Base-by-base conservation (phyloP, 2,888 invertebrate species). In the Luffia ferchaultella region DNA sequence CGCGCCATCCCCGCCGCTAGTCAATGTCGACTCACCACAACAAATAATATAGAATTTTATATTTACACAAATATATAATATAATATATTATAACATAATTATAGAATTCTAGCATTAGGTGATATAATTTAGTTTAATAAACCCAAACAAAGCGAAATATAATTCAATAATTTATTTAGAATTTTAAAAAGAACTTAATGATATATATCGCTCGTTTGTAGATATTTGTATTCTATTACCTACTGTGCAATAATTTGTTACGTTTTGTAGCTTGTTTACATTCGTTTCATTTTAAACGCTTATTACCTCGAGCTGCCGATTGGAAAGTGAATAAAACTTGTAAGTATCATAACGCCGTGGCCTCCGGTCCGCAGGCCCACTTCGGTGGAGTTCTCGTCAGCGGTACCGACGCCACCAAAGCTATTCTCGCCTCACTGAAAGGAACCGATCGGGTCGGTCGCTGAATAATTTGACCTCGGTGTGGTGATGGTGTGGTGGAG, bases 51-150 rank as follows among this genome's bases (percentile, higher is more conserved):
- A 85, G 83, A 80, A 74, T 76, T 80, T 79, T 83, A 85, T 85
- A 86, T 84, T 85, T 85, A 85, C 79, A 84, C 78, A 83, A 76
- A 84, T 76, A 78, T 58, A 49, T 49, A 78, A 77, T 76, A 77
- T 73, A 78, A 82, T 84, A 82, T 83, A 84, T 78, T 76, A 71
- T 82, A 46, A 41, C n/a, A 30, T 30, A 48, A 20, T 20, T 79
- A 80, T 80, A 82, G 76, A 84, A 82, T 82, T 82, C 79, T 84
- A 85, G 84, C 75, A 82, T 78, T 79, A 84, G 79, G 78, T 74
- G 66, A 73, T 82, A 76, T 82, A 71, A 76, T 78, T 82, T 80
- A 75, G 62, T 30, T 30, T 62, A 65, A 61, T 79, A 73, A 75
- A n/a, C 72, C 67, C 68, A 30, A 30, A 12, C 30, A 30, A 12